Percentiles rank a stretch among this genome's conserved stretches.
phyloP scores from a whole-genome alignment of 2,797 vertebrate genomes.

The Melanotaenia nigrans region DNA sequence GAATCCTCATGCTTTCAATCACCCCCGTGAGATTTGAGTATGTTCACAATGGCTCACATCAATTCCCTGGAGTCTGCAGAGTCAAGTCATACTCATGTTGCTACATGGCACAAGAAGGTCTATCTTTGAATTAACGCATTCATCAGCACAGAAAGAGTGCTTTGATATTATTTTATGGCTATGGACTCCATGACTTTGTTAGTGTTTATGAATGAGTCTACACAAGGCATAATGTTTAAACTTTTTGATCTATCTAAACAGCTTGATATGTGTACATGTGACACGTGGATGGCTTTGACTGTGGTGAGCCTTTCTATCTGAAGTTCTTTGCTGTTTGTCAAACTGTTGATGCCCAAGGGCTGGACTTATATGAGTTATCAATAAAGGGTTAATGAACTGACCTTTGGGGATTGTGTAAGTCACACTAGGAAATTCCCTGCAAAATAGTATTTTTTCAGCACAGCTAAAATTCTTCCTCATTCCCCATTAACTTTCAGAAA shows the following conservation, averaged over 20 bases:
- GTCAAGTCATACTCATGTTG: slow-evolving; percentile 67
- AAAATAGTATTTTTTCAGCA: slow-evolving; percentile 61
- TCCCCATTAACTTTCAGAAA: slow-evolving; percentile 58
- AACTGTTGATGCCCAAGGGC: slow-evolving; percentile 62
- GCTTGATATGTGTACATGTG: slow-evolving; percentile 47
- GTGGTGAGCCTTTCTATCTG: slow-evolving; percentile 51
- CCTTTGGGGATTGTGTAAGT: slow-evolving; percentile 60
- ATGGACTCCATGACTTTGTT: slow-evolving; percentile 21
- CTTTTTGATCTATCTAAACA: slow-evolving; percentile 21
- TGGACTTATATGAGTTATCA: slow-evolving; percentile 63
- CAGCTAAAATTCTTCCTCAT: slow-evolving; percentile 50
- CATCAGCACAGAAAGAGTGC: slow-evolving; percentile 46
- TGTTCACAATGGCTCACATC: slow-evolving; percentile 61
- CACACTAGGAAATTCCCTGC: slow-evolving; percentile 65
- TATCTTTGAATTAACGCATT: slow-evolving; percentile 70
- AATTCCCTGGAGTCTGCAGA: slow-evolving; percentile 60
- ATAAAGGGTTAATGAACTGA: slow-evolving; percentile 79
- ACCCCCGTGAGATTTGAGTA: slow-evolving; percentile 63
- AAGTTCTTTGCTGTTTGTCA: slow-evolving; percentile 54
- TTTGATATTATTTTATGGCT: slow-evolving; percentile 8
- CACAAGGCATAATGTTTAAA: slow-evolving; percentile 23
- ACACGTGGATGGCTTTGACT: slow-evolving; percentile 43
- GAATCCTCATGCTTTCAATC: slow-evolving; percentile 78
- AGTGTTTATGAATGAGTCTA: slow-evolving; percentile 16
- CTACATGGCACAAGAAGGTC: slow-evolving; percentile 65